Conservation (phyloP, 2,113 vertebrate species). For the Stegastes partitus region DNA sequence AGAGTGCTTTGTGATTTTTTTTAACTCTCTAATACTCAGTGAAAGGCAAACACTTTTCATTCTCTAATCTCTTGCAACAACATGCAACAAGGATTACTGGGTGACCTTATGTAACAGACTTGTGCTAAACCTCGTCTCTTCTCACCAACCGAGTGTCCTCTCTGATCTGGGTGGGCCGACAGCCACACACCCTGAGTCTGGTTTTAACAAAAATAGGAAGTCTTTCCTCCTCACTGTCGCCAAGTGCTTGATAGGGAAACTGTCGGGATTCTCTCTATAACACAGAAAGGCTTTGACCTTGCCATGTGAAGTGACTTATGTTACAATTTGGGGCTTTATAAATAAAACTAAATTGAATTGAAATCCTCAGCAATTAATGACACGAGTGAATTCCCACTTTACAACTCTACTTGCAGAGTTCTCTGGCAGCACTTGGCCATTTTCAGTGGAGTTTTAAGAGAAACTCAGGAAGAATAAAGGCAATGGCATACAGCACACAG, state of each 20-base stretch:
- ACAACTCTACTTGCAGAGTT: not conserved
- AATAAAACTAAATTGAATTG: too few species aligned
- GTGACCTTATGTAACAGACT: constrained; percentile 48
- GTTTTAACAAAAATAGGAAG: too few species aligned
- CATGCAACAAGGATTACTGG: constrained; percentile 62
- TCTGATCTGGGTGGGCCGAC: constrained; percentile 11
- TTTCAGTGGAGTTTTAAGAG: not conserved
- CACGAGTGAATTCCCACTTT: not conserved
- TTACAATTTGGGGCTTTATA: too few species aligned
- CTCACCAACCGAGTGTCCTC: constrained; percentile 5
- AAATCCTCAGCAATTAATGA: not conserved
- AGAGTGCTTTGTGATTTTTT: constrained; percentile 41
- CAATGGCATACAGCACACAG: not conserved
- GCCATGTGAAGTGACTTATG: too few species aligned
- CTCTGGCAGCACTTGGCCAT: not conserved
- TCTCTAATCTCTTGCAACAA: constrained; percentile 59
- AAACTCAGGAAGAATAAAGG: not conserved
- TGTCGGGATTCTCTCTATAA: too few species aligned
- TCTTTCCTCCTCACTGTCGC: too few species aligned
- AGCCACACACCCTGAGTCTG: too few species aligned
- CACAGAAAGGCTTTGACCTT: too few species aligned
- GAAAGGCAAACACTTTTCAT: constrained; percentile 57
- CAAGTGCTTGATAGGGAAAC: too few species aligned
- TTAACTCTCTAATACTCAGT: constrained; percentile 42
- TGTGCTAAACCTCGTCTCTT: constrained; percentile 45